Base-by-base conservation (phyloP, 2,797 vertebrate genomes). In the Balearica regulorum region DNA sequence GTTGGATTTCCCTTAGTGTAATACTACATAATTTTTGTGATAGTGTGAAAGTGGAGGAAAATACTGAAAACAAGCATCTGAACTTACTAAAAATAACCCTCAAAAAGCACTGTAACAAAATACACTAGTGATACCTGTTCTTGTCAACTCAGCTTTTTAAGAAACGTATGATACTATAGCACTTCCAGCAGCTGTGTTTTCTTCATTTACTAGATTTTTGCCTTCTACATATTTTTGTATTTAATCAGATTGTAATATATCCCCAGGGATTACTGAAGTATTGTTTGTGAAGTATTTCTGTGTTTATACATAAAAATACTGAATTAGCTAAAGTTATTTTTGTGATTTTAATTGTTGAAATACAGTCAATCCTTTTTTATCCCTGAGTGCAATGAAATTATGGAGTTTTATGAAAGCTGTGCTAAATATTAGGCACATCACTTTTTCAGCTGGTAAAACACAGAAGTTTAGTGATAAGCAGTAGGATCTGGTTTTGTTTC, bases 1-100 rank as follows among this genome's bases (percentile, higher is more conserved):
- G 66, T 65, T 88, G 94, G 62, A 75, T 93, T 96, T 96, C 83
- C 91, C 46, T 97, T 97, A 94, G 94, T 68, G 70, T 84, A 95
- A 44, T 93, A 73, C 91, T 93, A 57, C 69, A 78, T 95, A 70
- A 62, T 76, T 94, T 97, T 95, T 58, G 75, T 93, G 90, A 91
- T 93, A 87, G 16, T 62, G 65, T 85, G 75, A 78, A 96, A 72
- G 62, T 43, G 82, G 54, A 90, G 65, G 54, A 69, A 95, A 93
- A 78, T 72, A 53, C 20, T 62, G 43, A 86, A 94, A 95, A 87
- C 31, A 91, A 93, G 39, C 20, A 92, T 70, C 44, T 90, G 62
- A 91, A 81, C 53, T 71, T 62, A 87, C 55, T 43, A 83, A 58
- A 91, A 96, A 96, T 85, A 92, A 94, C 48, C n/a, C 64, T 72